These are phyloP conservation scores for Littorina saxatilis DNA, from an alignment of 1,140 invertebrate species.

Conservation along the genomic window DNA sequence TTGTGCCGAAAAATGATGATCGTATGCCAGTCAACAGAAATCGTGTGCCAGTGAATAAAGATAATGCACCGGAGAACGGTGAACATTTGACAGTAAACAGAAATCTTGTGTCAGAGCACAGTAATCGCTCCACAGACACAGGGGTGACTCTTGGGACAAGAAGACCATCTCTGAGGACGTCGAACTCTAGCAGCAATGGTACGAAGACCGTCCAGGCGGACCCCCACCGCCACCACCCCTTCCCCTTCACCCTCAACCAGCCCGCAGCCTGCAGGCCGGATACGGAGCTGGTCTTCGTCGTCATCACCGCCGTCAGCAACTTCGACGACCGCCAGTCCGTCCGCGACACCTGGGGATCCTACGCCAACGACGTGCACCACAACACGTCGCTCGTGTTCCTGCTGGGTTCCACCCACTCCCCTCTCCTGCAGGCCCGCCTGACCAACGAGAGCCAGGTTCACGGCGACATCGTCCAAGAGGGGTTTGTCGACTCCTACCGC, in stretches of 20 bases:
- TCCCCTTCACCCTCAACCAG: slow-evolving; percentile 28
- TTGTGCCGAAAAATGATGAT: too few species aligned
- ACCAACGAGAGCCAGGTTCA: slow-evolving; percentile 79
- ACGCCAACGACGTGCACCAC: slow-evolving; percentile 24
- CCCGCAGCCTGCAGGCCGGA: slow-evolving; percentile 24
- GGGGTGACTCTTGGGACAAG: too few species aligned
- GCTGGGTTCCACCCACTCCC: slow-evolving; percentile 79
- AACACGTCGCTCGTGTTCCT: slow-evolving; percentile 80
- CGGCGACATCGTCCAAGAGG: slow-evolving; percentile 86
- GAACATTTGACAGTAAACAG: too few species aligned
- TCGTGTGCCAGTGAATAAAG: too few species aligned
- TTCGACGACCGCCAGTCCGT: slow-evolving; percentile 56
- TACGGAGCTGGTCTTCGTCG: slow-evolving; percentile 52
- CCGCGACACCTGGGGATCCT: slow-evolving; percentile 70
- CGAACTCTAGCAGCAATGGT: neutral
- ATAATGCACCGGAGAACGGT: too few species aligned
- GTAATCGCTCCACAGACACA: too few species aligned
- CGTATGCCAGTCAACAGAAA: too few species aligned
- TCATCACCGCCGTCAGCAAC: slow-evolving; percentile 47
- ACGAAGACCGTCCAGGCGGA: neutral
- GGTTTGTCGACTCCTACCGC: slow-evolving; percentile 86
- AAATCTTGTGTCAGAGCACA: too few species aligned
- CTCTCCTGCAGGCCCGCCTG: slow-evolving; percentile 71
- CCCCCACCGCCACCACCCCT: neutral
- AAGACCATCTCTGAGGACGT: neutral